Base-by-base conservation (phyloP, 2,888 invertebrate species). In the Heteromurus nitidus region DNA sequence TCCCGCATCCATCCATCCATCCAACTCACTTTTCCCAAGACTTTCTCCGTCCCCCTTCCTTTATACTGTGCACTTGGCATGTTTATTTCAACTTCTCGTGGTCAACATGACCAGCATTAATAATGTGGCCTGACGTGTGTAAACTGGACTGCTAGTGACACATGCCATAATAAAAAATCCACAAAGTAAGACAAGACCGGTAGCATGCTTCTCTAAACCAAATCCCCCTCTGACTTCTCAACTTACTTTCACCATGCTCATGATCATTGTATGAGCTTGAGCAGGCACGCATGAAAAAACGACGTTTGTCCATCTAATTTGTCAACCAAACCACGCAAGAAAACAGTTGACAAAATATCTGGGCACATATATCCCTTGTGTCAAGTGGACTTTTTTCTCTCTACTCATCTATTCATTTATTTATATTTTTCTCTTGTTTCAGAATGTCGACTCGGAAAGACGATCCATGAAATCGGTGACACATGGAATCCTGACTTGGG, bases 401-500 rank as follows among this genome's bases (percentile, higher is more conserved):
- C n/a, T n/a, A n/a, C n/a, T n/a, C n/a, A n/a, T n/a, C n/a, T n/a
- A n/a, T n/a, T n/a, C n/a, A n/a, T n/a, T n/a, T n/a, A n/a, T n/a
- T n/a, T n/a, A n/a, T n/a, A n/a, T 31, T 58, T 70, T 58, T 72
- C 18, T 50, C 16, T 58, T 73, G 58, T 50, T 20, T 22, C 93
- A 95, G 97, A 97, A 92, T 98, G 97, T 89, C 93, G 94, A 88
- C 95, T 97, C 89, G 97, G 96, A 82, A 95, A 95, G 89, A 93
- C 94, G 90, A 92, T 95, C 70, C 93, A 94, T 88, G 96, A 96
- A 90, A 91, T 97, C 86, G 96, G 96, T 73, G 94, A 96, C 68
- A 93, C 94, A 87, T 98, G 97, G 97, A 95, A 94, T 88, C 96
- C 97, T 68, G 95, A 96, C 89, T 91, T 98, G 87, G 97, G 97